Percentiles rank a stretch among this genome's conserved stretches.
Conservation (phyloP, 2,113 vertebrate species). For the Bufo bufo region DNA sequence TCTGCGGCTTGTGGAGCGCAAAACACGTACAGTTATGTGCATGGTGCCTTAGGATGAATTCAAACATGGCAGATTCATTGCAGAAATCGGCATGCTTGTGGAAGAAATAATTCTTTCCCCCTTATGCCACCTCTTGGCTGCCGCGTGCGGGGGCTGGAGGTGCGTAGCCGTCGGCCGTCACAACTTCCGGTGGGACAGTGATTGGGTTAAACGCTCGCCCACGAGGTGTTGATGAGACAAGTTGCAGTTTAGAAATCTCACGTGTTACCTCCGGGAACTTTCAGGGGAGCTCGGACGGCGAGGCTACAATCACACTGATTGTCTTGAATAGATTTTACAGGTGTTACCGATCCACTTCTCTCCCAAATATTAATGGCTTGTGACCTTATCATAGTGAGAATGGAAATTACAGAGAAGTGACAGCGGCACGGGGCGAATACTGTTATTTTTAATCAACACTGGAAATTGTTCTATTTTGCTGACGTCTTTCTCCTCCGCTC, state of each 20-base stretch:
- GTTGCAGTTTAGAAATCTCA: slow-evolving; percentile 19
- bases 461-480: slow-evolving; percentile 17
- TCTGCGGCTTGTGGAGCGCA: too few relatives aligned
- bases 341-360: background rate
- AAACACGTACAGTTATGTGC: too few relatives aligned
- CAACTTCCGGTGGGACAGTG: background rate
- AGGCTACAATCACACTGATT: slow-evolving; percentile 19
- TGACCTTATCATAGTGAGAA: slow-evolving; percentile 15
- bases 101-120: too few relatives aligned
- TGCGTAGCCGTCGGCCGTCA: too few relatives aligned
- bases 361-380: background rate
- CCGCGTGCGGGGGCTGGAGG: too few relatives aligned
- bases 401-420: background rate
- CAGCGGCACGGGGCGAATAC: background rate
- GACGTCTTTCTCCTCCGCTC: background rate
- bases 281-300: background rate
- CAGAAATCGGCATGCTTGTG: too few relatives aligned
- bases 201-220: background rate
- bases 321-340: slow-evolving; percentile 27
- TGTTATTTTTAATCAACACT: slow-evolving; percentile 6
- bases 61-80: too few relatives aligned
- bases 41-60: too few relatives aligned
- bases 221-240: slow-evolving; percentile 20
- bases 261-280: slow-evolving; percentile 2
- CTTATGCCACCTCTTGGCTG: too few relatives aligned